phyloP scores from a whole-genome alignment of 1,140 invertebrate species.

The Papilio helenus region DNA sequence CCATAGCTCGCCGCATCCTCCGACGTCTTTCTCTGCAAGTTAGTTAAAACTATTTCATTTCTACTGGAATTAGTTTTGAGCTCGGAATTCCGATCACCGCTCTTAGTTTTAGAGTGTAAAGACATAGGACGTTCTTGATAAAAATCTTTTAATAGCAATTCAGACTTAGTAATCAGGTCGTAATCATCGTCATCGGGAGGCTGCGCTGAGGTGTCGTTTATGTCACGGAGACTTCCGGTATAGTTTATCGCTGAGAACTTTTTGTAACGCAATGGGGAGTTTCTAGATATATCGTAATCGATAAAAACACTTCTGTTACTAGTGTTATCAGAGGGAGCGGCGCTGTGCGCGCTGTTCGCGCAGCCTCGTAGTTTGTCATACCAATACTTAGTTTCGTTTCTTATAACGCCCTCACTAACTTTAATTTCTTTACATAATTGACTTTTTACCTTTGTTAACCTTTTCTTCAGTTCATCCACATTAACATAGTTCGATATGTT shows the following conservation, averaged over 20 bases:
- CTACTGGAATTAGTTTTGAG: constrained; percentile 15
- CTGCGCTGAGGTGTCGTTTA: constrained; percentile 27
- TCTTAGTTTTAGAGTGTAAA: constrained; percentile 46
- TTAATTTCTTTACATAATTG: constrained; percentile 51
- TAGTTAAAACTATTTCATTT: constrained; percentile 22
- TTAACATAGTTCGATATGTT: constrained; percentile 52
- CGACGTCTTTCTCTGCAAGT: constrained; percentile 1
- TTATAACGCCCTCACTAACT: constrained; percentile 31
- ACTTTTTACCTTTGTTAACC: constrained; percentile 56
- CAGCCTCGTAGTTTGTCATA: constrained; percentile 16
- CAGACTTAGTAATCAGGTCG: constrained; percentile 60
- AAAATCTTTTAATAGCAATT: constrained; percentile 59
- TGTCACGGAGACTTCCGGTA: constrained; percentile 17
- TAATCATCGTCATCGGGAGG: constrained; percentile 55
- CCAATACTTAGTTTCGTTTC: constrained; percentile 27
- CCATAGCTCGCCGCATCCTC: background rate
- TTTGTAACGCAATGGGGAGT: constrained; percentile 3
- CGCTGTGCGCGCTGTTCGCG: background rate
- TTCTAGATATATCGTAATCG: background rate
- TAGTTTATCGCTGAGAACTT: background rate
- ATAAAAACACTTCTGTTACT: background rate
- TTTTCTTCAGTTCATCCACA: constrained; percentile 61
- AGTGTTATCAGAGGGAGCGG: background rate
- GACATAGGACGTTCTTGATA: constrained; percentile 55
- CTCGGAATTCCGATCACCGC: constrained; percentile 18